Evolutionary conservation across 2,888 invertebrate genomes (phyloP).

Genomic region (Xanthia togata): DNA sequence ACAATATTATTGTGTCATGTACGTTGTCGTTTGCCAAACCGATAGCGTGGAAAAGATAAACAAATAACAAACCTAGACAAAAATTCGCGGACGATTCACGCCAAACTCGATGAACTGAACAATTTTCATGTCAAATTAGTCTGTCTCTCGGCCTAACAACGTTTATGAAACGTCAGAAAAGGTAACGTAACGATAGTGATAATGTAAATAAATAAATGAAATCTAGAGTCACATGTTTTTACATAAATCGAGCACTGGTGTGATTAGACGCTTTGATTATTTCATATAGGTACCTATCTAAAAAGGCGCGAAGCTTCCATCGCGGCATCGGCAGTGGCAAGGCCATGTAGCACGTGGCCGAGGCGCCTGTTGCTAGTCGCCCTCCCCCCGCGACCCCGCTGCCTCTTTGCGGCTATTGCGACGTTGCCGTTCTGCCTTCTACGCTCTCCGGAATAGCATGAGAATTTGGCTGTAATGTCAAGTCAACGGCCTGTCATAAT

Average conservation of each 20-base stretch:
- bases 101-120: slow-evolving; percentile 15
- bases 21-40: slow-evolving; percentile 49
- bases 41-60: slow-evolving; percentile 56
- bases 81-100: slow-evolving; percentile 25
- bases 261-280: slow-evolving; percentile 58
- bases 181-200: slow-evolving; percentile 8
- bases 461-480: slow-evolving; percentile 79
- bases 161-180: slow-evolving; percentile 11
- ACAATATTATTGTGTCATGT: slow-evolving; percentile 42
- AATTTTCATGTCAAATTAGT: slow-evolving; percentile 25
- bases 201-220: slow-evolving; percentile 45
- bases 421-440: slow-evolving; percentile 85
- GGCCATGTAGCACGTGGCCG: slow-evolving; percentile 87
- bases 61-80: slow-evolving; percentile 58
- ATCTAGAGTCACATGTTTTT: slow-evolving; percentile 38
- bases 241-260: slow-evolving; percentile 43
- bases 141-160: not conserved
- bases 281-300: slow-evolving; percentile 80
- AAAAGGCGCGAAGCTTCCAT: slow-evolving; percentile 87
- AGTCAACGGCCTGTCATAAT: slow-evolving; percentile 72
- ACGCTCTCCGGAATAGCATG: slow-evolving; percentile 72
- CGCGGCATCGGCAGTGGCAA: slow-evolving; percentile 83
- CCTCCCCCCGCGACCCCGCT: slow-evolving; percentile 66
- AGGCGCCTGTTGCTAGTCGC: slow-evolving; percentile 88
- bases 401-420: slow-evolving; percentile 73